Percentiles rank a stretch among this genome's conserved stretches.
phyloP scores from a whole-genome alignment of 2,888 invertebrate genomes.

The Tridacna gigas region DNA sequence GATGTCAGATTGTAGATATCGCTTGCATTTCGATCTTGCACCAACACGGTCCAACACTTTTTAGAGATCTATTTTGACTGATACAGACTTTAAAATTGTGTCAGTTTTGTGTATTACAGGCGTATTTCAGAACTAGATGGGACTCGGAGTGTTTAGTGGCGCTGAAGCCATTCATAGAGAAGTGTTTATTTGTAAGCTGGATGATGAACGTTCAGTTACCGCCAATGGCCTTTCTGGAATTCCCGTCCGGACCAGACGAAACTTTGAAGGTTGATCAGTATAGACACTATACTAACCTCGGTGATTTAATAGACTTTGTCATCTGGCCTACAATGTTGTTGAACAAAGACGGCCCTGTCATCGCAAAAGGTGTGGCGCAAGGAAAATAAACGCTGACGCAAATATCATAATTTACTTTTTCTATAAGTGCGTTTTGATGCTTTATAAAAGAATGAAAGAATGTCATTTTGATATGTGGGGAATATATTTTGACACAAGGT shows the following conservation, averaged over 20 bases:
- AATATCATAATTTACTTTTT: too few species aligned
- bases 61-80: background rate
- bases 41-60: too few species aligned
- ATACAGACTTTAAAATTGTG: background rate
- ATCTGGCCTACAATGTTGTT: slow-evolving; percentile 59
- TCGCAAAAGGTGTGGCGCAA: slow-evolving; percentile 47
- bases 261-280: slow-evolving; percentile 43
- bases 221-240: slow-evolving; percentile 12
- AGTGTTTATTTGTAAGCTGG: slow-evolving; percentile 10
- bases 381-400: too few species aligned
- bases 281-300: slow-evolving; percentile 38
- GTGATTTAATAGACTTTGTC: slow-evolving; percentile 53
- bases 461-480: too few species aligned
- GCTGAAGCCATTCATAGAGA: slow-evolving; percentile 9
- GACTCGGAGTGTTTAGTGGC: background rate
- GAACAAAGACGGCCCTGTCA: slow-evolving; percentile 43
- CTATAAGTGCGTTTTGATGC: too few species aligned
- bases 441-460: too few species aligned
- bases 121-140: slow-evolving; percentile 9
- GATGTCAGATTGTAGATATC: too few species aligned
- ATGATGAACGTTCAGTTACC: slow-evolving; percentile 18
- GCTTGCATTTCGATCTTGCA: too few species aligned
- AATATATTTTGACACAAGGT: too few species aligned
- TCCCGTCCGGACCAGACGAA: background rate
- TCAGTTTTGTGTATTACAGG: background rate